Base-by-base conservation (phyloP, 2,797 vertebrate species). In the Diplodus puntazzo region DNA sequence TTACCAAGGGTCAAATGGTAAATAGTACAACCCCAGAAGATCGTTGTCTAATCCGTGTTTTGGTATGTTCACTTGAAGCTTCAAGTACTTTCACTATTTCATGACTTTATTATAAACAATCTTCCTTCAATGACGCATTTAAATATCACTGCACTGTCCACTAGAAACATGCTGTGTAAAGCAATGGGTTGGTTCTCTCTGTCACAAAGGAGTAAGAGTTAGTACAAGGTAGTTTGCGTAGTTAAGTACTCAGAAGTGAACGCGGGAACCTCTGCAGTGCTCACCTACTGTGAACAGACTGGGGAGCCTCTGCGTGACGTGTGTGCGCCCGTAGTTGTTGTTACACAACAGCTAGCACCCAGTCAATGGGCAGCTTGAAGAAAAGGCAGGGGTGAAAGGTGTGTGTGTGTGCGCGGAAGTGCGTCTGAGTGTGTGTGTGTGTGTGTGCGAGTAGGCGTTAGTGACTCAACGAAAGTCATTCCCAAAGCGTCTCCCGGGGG, bases 401-500 rank as follows among this genome's bases (percentile, higher is more conserved):
- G 87, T 70, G 64, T 68, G 17, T 81, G 72, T 81, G 78, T 27
- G 54, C 52, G 69, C 45, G 49, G 62, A 59, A 34, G 65, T 69
- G 70, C 64, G 57, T 78, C 66, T 80, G 83, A 39, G 82, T 81
- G 75, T 55, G 69, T 81, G 80, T 58, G 69, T 81, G 80, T 66
- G 80, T 79, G 71, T 64, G 78, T 63, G 80, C 73, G 85, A 78
- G 77, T 59, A 81, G 85, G 88, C 60, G 73, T 91, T 84, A 86
- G 92, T 88, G 88, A 92, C 88, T 87, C 87, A 81, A 92, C 87
- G 71, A 91, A 91, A 94, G 90, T 93, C 83, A 85, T 93, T 92
- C 92, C 89, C 88, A 90, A 87, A 91, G 92, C 87, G 49, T 90
- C 92, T 94, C 92, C 91, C 84, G 50, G 76, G 88, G 92, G 92